Conservation (phyloP, 2,888 invertebrate species). For the Alviniconcha strummeri region DNA sequence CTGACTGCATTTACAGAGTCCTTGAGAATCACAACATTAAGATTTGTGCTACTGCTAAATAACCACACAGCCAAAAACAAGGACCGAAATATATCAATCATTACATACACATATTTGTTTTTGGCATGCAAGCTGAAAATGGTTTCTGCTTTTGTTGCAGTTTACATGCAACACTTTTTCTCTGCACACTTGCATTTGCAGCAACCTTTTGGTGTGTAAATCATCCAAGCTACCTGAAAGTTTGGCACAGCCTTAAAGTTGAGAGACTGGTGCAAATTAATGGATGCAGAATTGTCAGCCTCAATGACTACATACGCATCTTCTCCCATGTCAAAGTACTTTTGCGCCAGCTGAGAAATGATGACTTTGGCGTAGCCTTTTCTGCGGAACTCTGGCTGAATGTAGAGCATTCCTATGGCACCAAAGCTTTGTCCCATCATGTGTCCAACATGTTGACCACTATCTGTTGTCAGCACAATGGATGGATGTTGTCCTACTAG, state of each 20-base stretch:
- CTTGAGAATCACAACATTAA: no score
- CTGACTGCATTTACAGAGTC: no score
- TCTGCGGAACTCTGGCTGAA: slow-evolving; percentile 32
- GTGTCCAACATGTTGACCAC: slow-evolving; percentile 25
- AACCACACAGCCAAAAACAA: no score
- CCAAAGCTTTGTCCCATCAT: slow-evolving; percentile 22
- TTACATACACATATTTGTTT: no score
- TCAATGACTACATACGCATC: slow-evolving; percentile 13
- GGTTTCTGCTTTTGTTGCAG: no score
- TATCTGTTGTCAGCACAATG: neutral
- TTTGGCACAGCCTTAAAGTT: slow-evolving; percentile 7
- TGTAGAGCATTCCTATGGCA: slow-evolving; percentile 34
- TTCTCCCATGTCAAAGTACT: slow-evolving; percentile 23
- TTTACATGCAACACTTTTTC: no score
- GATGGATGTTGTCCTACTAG: neutral
- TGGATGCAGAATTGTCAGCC: neutral
- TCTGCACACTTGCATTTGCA: no score
- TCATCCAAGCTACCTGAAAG: neutral
- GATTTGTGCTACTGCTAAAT: no score
- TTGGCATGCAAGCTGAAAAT: no score
- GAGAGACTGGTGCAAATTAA: slow-evolving; percentile 3
- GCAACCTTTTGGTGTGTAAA: no score
- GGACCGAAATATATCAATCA: no score
- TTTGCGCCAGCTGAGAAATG: slow-evolving; percentile 31
- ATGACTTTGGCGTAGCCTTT: slow-evolving; percentile 37